Evolutionary conservation across 1,140 invertebrate species (phyloP).

Genomic region (Megalopta genalis): DNA sequence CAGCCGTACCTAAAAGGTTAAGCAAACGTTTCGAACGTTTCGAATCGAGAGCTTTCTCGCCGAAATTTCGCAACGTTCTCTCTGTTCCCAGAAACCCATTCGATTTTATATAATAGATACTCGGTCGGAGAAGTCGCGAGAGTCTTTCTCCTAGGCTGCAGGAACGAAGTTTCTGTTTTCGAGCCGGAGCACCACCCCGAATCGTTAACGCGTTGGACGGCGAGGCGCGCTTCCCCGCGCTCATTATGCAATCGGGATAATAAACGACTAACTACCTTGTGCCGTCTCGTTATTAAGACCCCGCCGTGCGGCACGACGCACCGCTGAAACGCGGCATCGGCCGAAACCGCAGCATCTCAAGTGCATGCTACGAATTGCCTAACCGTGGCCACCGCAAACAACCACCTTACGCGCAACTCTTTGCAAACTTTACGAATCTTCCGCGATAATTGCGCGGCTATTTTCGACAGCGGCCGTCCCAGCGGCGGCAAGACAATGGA

Average conservation of each 20-base stretch:
- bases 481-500: too few species aligned
- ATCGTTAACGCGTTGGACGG: constrained; percentile 28
- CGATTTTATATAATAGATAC: too few species aligned
- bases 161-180: too few species aligned
- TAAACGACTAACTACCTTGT: constrained; percentile 39
- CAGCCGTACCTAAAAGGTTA: too few species aligned
- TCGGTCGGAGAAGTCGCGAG: too few species aligned
- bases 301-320: not conserved
- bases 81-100: too few species aligned
- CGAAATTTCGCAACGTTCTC: too few species aligned
- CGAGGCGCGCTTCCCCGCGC: not conserved
- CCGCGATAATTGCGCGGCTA: constrained; percentile 48
- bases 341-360: constrained; percentile 66
- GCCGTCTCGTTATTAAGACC: constrained; percentile 53
- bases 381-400: constrained; percentile 48
- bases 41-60: too few species aligned
- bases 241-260: constrained; percentile 63
- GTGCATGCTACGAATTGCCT: constrained; percentile 64
- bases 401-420: constrained; percentile 42
- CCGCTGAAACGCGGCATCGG: constrained; percentile 7
- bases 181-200: not conserved
- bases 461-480: too few species aligned
- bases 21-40: too few species aligned
- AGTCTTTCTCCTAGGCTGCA: too few species aligned
- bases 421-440: constrained; percentile 52